Evolutionary conservation across 2,113 vertebrate species (phyloP).

Genomic region (Merops nubicus): DNA sequence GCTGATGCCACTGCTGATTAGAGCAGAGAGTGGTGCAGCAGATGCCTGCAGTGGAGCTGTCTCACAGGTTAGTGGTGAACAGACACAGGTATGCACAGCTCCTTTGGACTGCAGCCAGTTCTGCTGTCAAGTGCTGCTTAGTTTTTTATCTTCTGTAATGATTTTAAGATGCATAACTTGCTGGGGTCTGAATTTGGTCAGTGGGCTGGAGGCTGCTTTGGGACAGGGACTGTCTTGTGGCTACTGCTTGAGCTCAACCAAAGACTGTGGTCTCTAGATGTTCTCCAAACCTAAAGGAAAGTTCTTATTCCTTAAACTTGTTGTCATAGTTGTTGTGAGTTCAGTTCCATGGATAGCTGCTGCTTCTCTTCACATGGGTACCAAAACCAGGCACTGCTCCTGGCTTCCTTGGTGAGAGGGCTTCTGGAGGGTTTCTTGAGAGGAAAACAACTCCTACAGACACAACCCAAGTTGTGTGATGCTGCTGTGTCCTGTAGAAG

Average conservation of each 20-base stretch:
- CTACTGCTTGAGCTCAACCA: background rate
- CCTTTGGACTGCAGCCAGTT: background rate
- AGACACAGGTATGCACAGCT: background rate
- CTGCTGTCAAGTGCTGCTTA: background rate
- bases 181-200: background rate
- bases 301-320: background rate
- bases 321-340: background rate
- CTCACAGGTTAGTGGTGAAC: background rate
- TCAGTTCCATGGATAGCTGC: background rate
- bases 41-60: background rate
- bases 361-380: background rate
- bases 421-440: background rate
- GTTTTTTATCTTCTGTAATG: background rate
- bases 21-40: background rate
- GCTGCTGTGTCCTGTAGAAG: background rate
- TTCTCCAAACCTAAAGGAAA: background rate
- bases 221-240: background rate
- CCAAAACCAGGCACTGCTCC: background rate
- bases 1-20: background rate
- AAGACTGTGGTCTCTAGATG: background rate
- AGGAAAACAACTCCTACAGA: background rate
- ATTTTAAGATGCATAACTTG: background rate
- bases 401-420: rapidly evolving
- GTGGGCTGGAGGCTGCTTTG: background rate
- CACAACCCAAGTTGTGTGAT: background rate